These are phyloP conservation scores for Lagopus muta DNA, from an alignment of 2,113 vertebrate species.

Conservation along the genomic window DNA sequence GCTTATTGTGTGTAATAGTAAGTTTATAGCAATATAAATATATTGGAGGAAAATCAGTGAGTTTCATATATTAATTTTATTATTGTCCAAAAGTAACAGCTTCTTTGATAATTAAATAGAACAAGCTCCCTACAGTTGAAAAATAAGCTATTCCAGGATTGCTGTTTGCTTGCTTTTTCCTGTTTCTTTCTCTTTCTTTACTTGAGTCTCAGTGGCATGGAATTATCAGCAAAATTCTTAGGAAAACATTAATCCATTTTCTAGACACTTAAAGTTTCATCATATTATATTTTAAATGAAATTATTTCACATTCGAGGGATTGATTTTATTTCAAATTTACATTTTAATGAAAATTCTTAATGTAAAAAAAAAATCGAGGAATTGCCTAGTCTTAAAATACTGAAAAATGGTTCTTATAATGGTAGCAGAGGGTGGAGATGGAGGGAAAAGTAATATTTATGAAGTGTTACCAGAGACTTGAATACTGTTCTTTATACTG, in stretches of 20 bases:
- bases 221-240: slow-evolving; percentile 5
- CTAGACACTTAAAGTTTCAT: not conserved
- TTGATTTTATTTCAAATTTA: not conserved
- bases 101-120: not conserved
- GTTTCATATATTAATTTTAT: not conserved
- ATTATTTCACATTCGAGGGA: not conserved
- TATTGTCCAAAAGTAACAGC: not conserved
- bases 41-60: not conserved
- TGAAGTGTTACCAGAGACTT: not conserved
- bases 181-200: not conserved
- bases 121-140: not conserved
- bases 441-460: not conserved
- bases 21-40: not conserved
- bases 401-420: not conserved
- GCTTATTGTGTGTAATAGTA: not conserved
- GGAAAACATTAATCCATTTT: not conserved
- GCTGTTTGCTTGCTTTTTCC: not conserved
- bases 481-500: not conserved
- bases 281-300: not conserved
- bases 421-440: not conserved
- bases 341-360: not conserved
- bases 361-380: not conserved
- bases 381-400: not conserved
- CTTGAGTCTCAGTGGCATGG: not conserved
- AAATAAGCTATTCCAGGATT: not conserved